Conservation (phyloP, 2,113 vertebrate genomes). For the Megaptera novaeangliae region DNA sequence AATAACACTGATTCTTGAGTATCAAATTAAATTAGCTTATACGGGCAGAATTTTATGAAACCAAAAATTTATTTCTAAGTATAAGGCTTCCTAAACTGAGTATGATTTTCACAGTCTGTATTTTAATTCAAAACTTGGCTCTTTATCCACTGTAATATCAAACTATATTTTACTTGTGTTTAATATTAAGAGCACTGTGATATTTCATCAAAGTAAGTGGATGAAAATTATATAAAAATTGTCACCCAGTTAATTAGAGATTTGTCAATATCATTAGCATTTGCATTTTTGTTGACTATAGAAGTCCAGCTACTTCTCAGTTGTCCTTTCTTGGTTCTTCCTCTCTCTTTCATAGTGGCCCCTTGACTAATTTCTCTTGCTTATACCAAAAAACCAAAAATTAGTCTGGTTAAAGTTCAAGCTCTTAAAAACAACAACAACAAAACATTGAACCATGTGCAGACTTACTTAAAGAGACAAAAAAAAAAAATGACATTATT, state of each 20-base stretch:
- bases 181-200: conserved; percentile 22
- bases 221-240: background rate
- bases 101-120: background rate
- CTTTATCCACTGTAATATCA: conserved; percentile 13
- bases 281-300: conserved; percentile 26
- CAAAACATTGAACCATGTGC: background rate
- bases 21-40: background rate
- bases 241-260: conserved; percentile 31
- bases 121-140: background rate
- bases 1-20: background rate
- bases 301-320: background rate
- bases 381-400: conserved; percentile 41
- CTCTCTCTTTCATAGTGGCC: background rate
- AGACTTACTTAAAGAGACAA: conserved; percentile 9
- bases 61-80: conserved; percentile 17
- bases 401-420: conserved; percentile 33
- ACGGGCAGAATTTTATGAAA: background rate
- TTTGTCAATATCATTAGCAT: conserved; percentile 16
- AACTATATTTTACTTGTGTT: conserved; percentile 22
- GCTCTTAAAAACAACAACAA: conserved; percentile 16
- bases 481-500: conserved; percentile 34
- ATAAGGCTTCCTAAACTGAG: background rate
- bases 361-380: background rate
- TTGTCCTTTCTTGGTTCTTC: background rate
- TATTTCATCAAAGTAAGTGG: conserved; percentile 25